Evolutionary conservation across 2,113 vertebrate genomes (phyloP).

Genomic region (Tichodroma muraria): DNA sequence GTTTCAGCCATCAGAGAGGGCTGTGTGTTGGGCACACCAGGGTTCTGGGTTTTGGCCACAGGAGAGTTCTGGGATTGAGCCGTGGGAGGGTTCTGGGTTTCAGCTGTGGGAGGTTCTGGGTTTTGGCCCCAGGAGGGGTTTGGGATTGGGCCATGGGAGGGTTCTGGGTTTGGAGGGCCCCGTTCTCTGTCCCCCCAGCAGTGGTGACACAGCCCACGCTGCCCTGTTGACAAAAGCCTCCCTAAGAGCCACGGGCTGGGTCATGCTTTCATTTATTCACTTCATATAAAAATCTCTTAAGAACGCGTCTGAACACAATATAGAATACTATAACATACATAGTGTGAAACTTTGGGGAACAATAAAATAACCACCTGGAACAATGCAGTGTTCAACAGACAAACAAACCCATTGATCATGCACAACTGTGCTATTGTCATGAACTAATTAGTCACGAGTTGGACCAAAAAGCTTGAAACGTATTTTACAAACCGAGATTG

Average conservation of each 20-base stretch:
- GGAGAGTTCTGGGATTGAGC: too few relatives aligned
- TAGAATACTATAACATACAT: slow-evolving; percentile 98
- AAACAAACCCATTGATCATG: slow-evolving; percentile 86
- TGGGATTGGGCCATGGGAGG: fast-evolving
- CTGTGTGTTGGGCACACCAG: too few relatives aligned
- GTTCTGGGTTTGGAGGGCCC: not conserved
- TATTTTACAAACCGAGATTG: slow-evolving; percentile 86
- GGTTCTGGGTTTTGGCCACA: not conserved
- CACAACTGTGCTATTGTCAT: slow-evolving; percentile 85
- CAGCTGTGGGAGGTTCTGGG: not conserved
- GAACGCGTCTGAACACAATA: slow-evolving; percentile 96
- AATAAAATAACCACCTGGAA: slow-evolving; percentile 85
- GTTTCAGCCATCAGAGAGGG: not conserved
- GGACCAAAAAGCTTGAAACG: slow-evolving; percentile 84
- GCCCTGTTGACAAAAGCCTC: not conserved
- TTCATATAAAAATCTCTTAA: slow-evolving; percentile 98
- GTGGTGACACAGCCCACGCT: not conserved
- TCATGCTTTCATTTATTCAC: slow-evolving; percentile 98
- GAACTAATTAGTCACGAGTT: slow-evolving; percentile 82
- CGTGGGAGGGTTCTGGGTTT: not conserved
- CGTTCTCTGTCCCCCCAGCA: not conserved
- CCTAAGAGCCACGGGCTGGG: slow-evolving; percentile 39
- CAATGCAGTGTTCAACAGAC: slow-evolving; percentile 85
- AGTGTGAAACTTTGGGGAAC: slow-evolving; percentile 89
- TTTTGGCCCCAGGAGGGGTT: too few relatives aligned